These are phyloP conservation scores for Nephrocerus scutellatus DNA, from an alignment of 2,888 invertebrate genomes.

Conservation along the genomic window DNA sequence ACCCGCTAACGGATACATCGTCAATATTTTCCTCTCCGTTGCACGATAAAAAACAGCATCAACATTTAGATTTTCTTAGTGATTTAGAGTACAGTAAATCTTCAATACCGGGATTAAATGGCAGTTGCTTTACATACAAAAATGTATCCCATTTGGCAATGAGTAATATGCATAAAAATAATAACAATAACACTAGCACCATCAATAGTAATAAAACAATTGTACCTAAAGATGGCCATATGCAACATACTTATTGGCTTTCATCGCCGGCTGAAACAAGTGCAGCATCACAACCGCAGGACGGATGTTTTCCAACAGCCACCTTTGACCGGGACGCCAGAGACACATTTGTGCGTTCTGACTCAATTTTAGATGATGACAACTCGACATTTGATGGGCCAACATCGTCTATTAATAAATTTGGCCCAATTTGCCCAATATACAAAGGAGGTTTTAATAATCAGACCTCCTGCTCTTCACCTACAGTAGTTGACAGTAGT, in stretches of 20 bases:
- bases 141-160: no score
- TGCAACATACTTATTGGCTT: constrained; percentile 19
- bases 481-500: constrained; percentile 20
- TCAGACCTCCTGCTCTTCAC: constrained; percentile 10
- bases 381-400: constrained; percentile 58
- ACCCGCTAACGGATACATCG: constrained; percentile 13
- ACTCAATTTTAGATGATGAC: constrained; percentile 56
- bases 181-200: constrained; percentile 18
- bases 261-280: no score
- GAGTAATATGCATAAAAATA: constrained; percentile 16
- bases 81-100: constrained; percentile 19
- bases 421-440: constrained; percentile 61
- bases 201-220: constrained; percentile 18
- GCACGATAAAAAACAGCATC: constrained; percentile 19
- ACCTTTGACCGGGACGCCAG: constrained; percentile 17
- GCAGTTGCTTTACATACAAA: no score
- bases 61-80: constrained; percentile 16
- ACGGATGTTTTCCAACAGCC: constrained; percentile 15
- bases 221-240: constrained; percentile 13
- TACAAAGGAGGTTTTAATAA: constrained; percentile 28
- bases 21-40: constrained; percentile 17
- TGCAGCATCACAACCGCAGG: constrained; percentile 18
- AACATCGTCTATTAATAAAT: constrained; percentile 53
- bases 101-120: constrained; percentile 17
- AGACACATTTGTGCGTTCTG: constrained; percentile 49